Percentiles rank a stretch among this genome's conserved stretches.
Conservation (phyloP, 2,888 invertebrate species). For the Petrophora chlorosata region DNA sequence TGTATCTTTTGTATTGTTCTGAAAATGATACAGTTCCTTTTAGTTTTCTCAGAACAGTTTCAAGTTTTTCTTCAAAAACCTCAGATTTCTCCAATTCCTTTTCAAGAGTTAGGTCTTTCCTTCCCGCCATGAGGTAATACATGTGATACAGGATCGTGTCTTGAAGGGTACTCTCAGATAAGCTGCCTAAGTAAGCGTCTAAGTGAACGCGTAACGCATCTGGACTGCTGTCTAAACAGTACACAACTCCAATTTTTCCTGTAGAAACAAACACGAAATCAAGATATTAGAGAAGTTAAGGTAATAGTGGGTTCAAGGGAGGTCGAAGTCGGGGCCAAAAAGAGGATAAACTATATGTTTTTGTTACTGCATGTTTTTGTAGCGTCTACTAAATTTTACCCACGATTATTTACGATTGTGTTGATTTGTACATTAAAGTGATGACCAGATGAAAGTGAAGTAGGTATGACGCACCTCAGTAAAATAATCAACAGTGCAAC, state of each 20-base stretch:
- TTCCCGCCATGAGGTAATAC: slow-evolving; percentile 41
- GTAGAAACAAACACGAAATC: slow-evolving; percentile 22
- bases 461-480: no score
- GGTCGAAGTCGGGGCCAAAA: neutral
- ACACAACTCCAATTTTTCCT: slow-evolving; percentile 55
- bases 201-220: slow-evolving; percentile 50
- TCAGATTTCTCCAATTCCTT: slow-evolving; percentile 34
- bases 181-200: slow-evolving; percentile 45
- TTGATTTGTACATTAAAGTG: no score
- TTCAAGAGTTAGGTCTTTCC: slow-evolving; percentile 27
- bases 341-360: no score
- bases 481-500: no score
- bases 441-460: no score
- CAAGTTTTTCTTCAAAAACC: slow-evolving; percentile 45
- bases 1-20: slow-evolving; percentile 42
- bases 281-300: no score
- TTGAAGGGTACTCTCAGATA: slow-evolving; percentile 44
- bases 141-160: slow-evolving; percentile 46
- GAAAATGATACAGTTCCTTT: slow-evolving; percentile 40
- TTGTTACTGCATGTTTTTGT: no score
- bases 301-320: no score
- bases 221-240: slow-evolving; percentile 60
- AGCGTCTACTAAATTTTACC: no score
- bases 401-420: no score
- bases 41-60: slow-evolving; percentile 38